Conservation (phyloP, 2,113 vertebrate species). For the Eulemur macaco region DNA sequence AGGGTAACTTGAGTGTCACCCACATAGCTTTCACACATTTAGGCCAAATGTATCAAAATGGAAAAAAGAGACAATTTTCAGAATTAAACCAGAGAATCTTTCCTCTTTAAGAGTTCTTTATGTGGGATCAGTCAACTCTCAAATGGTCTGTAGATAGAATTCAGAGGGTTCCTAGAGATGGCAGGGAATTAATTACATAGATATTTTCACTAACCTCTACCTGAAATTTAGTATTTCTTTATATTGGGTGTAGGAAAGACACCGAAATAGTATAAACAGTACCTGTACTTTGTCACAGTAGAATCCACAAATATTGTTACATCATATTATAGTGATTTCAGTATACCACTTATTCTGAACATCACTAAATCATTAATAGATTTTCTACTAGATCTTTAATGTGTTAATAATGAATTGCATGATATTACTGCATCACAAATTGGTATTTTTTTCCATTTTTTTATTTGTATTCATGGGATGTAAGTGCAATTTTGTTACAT, state of each 20-base stretch:
- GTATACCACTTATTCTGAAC: not conserved
- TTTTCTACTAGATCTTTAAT: not conserved
- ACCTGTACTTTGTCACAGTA: not conserved
- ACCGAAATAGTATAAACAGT: not conserved
- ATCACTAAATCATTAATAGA: not conserved
- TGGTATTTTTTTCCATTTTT: not conserved
- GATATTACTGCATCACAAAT: not conserved
- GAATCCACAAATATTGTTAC: not conserved
- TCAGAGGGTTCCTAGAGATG: not conserved
- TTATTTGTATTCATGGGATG: too few species aligned
- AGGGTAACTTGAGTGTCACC: not conserved
- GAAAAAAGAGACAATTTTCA: not conserved
- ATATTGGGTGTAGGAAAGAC: not conserved
- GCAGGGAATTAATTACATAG: not conserved
- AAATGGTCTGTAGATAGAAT: not conserved
- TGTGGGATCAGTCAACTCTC: fast-evolving
- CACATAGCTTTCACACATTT: not conserved
- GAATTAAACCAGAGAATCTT: not conserved
- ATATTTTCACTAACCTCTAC: not conserved
- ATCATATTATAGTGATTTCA: not conserved
- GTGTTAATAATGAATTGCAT: not conserved
- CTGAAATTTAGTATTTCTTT: slow-evolving; percentile 4
- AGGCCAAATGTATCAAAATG: not conserved
- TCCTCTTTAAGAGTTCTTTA: not conserved
- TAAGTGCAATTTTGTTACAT: too few species aligned